phyloP scores from a whole-genome alignment of 2,113 vertebrate genomes.

The Cololabis saira region DNA sequence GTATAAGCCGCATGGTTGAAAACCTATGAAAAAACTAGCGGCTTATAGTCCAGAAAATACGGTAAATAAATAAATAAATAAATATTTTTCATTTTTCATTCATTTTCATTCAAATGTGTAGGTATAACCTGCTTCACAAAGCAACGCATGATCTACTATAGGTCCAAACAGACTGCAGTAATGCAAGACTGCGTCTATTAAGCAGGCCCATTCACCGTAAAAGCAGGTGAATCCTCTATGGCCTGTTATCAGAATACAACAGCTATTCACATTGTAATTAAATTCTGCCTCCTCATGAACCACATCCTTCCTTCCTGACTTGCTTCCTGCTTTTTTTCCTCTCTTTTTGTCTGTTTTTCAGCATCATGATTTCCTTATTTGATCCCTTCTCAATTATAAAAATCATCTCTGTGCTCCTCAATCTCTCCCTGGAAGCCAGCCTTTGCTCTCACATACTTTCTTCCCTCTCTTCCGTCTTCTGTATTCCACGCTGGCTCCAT shows the following conservation, averaged over 20 bases:
- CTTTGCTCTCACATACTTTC: conserved; percentile 14
- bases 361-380: conserved; percentile 42
- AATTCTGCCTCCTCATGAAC: conserved; percentile 37
- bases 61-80: too few relatives aligned
- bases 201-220: conserved; percentile 23
- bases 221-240: conserved; percentile 58
- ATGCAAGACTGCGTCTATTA: conserved; percentile 4
- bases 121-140: not conserved
- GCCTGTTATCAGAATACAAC: conserved; percentile 48
- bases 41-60: too few relatives aligned
- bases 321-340: conserved; percentile 44
- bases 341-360: conserved; percentile 34
- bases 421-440: conserved; percentile 39
- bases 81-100: too few relatives aligned
- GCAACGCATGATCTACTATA: not conserved
- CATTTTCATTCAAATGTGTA: too few relatives aligned
- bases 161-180: not conserved
- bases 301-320: conserved; percentile 13
- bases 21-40: too few relatives aligned
- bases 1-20: too few relatives aligned
- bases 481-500: conserved; percentile 45
- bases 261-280: conserved; percentile 66
- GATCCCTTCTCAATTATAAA: conserved; percentile 56
- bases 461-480: conserved; percentile 32
- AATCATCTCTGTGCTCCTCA: conserved; percentile 46